Percentiles rank a stretch among this genome's conserved stretches.
Evolutionary conservation across 2,797 vertebrate species (phyloP).

Genomic region (Halcyon smyrnensis): DNA sequence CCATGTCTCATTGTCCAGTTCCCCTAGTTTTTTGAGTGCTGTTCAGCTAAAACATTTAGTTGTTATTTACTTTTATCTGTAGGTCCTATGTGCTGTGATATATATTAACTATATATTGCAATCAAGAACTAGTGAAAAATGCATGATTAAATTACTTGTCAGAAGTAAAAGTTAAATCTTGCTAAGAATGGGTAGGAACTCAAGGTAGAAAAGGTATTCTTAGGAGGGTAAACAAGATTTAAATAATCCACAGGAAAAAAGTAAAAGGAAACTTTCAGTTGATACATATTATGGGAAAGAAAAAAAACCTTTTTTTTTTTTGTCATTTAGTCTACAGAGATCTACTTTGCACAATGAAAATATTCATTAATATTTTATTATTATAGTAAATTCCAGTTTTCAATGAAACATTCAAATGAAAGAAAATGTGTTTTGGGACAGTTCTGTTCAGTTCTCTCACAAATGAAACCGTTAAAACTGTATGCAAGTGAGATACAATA

Average conservation of each 20-base stretch:
- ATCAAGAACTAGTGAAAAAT: neutral
- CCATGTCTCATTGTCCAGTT: neutral
- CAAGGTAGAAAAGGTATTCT: neutral
- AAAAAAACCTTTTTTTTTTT: neutral
- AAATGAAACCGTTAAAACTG: neutral
- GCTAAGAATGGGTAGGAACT: neutral
- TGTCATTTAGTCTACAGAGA: neutral
- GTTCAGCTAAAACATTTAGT: neutral
- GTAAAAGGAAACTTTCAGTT: neutral
- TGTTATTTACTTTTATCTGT: neutral
- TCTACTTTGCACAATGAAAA: neutral
- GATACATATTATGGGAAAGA: neutral
- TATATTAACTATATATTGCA: neutral
- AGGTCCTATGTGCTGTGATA: neutral
- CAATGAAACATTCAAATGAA: neutral
- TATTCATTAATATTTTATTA: neutral
- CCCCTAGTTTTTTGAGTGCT: neutral
- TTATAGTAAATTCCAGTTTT: neutral
- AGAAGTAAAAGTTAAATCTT: neutral
- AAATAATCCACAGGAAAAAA: neutral
- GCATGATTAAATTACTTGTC: neutral
- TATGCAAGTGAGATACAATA: neutral
- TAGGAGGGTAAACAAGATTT: neutral
- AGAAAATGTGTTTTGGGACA: neutral
- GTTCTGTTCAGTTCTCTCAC: neutral